Conservation (phyloP, 2,888 invertebrate species). For the Muschampia plurimacula region DNA sequence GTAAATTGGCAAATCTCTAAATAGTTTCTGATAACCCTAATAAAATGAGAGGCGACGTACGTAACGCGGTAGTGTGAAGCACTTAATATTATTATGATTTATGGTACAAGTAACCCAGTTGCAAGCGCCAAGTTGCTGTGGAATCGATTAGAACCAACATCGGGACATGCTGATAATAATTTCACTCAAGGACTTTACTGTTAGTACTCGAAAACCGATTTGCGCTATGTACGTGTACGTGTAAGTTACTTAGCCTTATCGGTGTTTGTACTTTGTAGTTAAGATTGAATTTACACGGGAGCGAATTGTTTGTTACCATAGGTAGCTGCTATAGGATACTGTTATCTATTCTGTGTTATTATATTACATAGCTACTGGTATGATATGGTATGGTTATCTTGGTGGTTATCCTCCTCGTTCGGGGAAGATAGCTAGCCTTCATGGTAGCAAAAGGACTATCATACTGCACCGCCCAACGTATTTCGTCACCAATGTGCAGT, state of each 20-base stretch:
- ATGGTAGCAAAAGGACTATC: too few species aligned
- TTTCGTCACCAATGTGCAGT: too few species aligned
- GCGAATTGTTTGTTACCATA: not conserved
- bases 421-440: too few species aligned
- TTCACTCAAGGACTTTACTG: constrained; percentile 42
- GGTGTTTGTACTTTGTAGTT: constrained; percentile 3
- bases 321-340: too few species aligned
- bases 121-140: constrained; percentile 55
- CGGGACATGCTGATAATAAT: constrained; percentile 54
- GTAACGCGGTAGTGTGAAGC: constrained; percentile 49
- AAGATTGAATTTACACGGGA: not conserved
- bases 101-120: constrained; percentile 72
- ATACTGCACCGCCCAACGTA: too few species aligned
- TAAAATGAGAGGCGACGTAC: constrained; percentile 34
- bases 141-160: constrained; percentile 64
- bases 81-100: constrained; percentile 73
- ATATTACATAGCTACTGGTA: too few species aligned
- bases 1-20: not conserved
- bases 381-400: too few species aligned
- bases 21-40: constrained; percentile 26
- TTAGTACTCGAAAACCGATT: constrained; percentile 17
- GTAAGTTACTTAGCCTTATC: constrained; percentile 17
- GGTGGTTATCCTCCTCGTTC: too few species aligned
- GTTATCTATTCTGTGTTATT: not conserved
- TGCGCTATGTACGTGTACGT: constrained; percentile 13